Evolutionary conservation across 2,888 invertebrate genomes (phyloP).

Genomic region (Latrodectus hesperus): DNA sequence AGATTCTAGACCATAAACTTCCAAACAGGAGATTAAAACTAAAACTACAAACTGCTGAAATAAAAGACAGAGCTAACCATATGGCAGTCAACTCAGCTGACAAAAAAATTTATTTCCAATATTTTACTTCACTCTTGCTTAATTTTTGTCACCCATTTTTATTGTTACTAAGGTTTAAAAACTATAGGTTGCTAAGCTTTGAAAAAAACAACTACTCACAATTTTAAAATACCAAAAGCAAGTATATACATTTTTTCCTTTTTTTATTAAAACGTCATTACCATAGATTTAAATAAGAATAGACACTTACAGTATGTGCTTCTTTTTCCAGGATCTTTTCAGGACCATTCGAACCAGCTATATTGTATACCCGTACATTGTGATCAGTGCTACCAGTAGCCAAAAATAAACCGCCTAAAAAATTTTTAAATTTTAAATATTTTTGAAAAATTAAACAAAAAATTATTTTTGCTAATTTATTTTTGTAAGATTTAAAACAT

Average conservation of each 20-base stretch:
- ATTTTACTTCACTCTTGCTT: too few relatives aligned
- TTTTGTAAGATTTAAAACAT: not conserved
- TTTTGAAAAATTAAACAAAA: not conserved
- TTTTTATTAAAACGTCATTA: not conserved
- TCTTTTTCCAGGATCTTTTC: conserved; percentile 85
- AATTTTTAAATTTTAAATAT: not conserved
- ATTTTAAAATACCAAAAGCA: too few relatives aligned
- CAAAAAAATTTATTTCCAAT: too few relatives aligned
- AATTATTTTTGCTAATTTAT: not conserved
- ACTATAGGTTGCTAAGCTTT: too few relatives aligned
- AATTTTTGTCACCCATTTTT: too few relatives aligned
- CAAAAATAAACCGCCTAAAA: conserved; percentile 84
- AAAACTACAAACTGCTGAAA: too few relatives aligned
- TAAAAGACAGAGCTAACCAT: too few relatives aligned
- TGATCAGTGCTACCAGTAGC: conserved; percentile 97
- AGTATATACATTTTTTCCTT: not conserved
- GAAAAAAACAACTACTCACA: too few relatives aligned
- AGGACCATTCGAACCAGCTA: conserved; percentile 85
- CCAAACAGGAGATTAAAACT: too few relatives aligned
- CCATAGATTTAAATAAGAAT: not conserved
- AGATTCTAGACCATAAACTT: too few relatives aligned
- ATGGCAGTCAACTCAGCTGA: too few relatives aligned
- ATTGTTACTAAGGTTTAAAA: too few relatives aligned
- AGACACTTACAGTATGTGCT: conserved; percentile 80
- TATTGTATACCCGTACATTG: conserved; percentile 90